A percentile compares a stretch with the other conserved stretches of the same genome.
phyloP scores from a whole-genome alignment of 2,113 vertebrate species.

The Gallinago media region DNA sequence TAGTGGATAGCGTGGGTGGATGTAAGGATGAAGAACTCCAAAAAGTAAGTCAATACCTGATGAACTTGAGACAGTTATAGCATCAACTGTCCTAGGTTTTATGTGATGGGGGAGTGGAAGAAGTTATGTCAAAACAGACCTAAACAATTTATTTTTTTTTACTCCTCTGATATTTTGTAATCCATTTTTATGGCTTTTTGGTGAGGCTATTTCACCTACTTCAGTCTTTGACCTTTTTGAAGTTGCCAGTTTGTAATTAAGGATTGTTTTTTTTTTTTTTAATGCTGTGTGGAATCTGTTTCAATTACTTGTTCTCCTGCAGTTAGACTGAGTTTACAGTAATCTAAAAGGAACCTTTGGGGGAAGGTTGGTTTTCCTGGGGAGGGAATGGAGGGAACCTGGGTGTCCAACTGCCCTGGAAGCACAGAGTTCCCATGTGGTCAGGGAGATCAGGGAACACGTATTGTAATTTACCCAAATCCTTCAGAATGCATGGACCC shows the following conservation, averaged over 20 bases:
- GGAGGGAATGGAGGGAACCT: background rate
- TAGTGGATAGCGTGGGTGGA: background rate
- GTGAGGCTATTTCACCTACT: background rate
- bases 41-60: background rate
- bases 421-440: fast-evolving
- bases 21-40: background rate
- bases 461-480: background rate
- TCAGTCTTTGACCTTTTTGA: background rate
- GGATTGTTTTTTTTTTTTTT: background rate
- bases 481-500: background rate
- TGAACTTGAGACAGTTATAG: background rate
- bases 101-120: background rate
- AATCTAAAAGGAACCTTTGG: background rate
- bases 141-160: background rate
- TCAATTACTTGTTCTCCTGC: background rate
- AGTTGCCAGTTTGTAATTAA: background rate
- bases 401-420: background rate
- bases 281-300: background rate
- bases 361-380: background rate
- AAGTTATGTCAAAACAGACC: background rate
- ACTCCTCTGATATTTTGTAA: background rate
- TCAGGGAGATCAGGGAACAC: background rate
- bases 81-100: background rate
- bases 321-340: background rate
- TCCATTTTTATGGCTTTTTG: background rate